Base-by-base conservation (phyloP, 2,888 invertebrate genomes). In the Cyclophora punctaria region DNA sequence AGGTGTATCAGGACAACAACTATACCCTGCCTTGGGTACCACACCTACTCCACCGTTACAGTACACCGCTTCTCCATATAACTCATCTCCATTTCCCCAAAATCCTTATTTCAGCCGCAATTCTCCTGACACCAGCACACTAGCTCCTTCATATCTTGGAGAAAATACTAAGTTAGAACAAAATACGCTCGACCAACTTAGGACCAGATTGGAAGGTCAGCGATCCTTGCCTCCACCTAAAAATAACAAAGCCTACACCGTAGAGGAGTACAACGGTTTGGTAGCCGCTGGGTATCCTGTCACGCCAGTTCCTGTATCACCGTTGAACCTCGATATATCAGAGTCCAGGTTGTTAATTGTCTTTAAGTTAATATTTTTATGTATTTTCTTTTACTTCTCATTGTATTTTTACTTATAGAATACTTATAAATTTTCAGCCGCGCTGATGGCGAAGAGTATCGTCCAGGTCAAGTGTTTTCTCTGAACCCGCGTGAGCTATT, bases 401-500 rank as follows among this genome's bases (percentile, higher is more conserved):
- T 20, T 43, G 7, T 43, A 43, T 45, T 45, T 4, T 20, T 40
- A 5, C 46, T 51, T 44, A 7, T 7, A 41, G 7, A 7, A 3
- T 20, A 35, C 48, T 20, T 48, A 6, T 20, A 35, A 44, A 4
- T 52, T 71, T 71, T 5, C 71, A 80, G 75, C 57, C 79, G 80
- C 50, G 59, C 67, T n/a, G 74, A 77, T 7, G 45, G 58, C 6
- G 77, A 83, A 52, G 74, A 83, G 55, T 88, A 88, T 60, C 80
- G 86, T 1, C 88, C 86, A 4, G 88, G 88, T 2, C 88, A 88
- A 60, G 88, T 88, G 51, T 81, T 78, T 58, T 87, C 87, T 0
- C 66, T 88, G 4, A 85, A 87, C 60, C 57, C 78, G 1, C 84
- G 78, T 55, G 88, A 88, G 51, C 67, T 88, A 2, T 52, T 88